Conservation (phyloP, 2,888 invertebrate species). For the Tetheella fluctuosa region DNA sequence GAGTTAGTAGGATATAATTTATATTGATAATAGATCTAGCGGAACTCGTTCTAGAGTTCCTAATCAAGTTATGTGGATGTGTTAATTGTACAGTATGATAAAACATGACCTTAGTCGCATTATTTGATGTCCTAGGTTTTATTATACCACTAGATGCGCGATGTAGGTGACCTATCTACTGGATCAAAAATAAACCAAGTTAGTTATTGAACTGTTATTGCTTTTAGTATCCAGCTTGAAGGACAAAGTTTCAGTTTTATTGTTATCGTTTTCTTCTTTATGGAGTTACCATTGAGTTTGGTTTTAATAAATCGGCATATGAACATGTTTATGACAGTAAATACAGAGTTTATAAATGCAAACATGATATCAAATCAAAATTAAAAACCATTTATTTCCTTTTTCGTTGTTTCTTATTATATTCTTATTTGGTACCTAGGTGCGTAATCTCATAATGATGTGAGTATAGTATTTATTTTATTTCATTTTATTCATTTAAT, state of each 20-base stretch:
- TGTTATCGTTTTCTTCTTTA: background rate
- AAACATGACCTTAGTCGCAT: background rate
- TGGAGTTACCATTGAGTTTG: background rate
- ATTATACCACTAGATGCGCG: background rate
- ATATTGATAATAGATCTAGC: background rate
- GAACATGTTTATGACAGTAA: background rate
- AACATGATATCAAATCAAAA: too few relatives aligned
- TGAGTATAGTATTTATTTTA: too few relatives aligned
- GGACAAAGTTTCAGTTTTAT: slow-evolving; percentile 5
- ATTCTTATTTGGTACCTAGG: too few relatives aligned
- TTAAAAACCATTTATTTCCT: too few relatives aligned
- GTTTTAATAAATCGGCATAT: background rate
- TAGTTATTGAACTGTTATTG: slow-evolving; percentile 4
- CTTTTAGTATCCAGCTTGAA: background rate
- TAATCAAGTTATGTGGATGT: background rate
- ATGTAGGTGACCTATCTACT: slow-evolving; percentile 3
- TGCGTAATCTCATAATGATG: too few relatives aligned
- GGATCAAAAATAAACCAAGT: slow-evolving; percentile 1
- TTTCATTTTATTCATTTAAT: too few relatives aligned
- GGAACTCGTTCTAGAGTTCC: background rate
- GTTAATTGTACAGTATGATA: background rate
- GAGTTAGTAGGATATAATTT: background rate
- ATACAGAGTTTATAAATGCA: too few relatives aligned
- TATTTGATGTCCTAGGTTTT: background rate
- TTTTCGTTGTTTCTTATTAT: too few relatives aligned